A percentile compares a stretch with the other conserved stretches of the same genome.
Conservation (phyloP, 2,113 vertebrate genomes). For the Herpetotheres cachinnans region DNA sequence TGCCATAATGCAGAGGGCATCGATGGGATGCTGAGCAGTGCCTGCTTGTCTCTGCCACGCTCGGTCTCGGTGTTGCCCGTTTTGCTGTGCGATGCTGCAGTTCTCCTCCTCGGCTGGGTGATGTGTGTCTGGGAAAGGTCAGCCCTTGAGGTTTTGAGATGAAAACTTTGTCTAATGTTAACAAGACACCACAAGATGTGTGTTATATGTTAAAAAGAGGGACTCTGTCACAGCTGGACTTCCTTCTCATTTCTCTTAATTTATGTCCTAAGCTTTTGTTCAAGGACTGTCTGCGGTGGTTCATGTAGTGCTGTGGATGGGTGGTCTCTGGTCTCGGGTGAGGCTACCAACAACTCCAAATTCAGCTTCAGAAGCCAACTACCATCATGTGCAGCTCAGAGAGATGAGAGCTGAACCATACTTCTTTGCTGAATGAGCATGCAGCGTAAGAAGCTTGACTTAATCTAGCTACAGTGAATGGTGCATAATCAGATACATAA, state of each 20-base stretch:
- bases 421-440: not conserved
- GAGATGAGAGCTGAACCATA: not conserved
- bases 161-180: not conserved
- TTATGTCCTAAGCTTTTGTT: not conserved
- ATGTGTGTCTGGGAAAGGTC: not conserved
- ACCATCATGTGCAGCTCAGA: fast-evolving
- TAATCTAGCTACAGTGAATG: not conserved
- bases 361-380: not conserved
- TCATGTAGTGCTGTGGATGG: not conserved
- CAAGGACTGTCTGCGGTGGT: too few species aligned
- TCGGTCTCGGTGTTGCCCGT: not conserved
- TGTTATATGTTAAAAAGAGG: too few species aligned
- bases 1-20: not conserved
- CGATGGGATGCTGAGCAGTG: not conserved
- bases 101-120: not conserved
- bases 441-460: fast-evolving
- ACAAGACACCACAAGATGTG: too few species aligned
- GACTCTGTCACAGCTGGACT: not conserved
- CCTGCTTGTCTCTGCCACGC: not conserved
- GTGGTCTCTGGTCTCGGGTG: fast-evolving
- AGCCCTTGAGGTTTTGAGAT: not conserved
- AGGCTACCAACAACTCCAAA: not conserved
- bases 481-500: not conserved
- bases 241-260: not conserved
- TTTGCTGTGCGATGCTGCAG: not conserved